Base-by-base conservation (phyloP, 1,140 invertebrate genomes). In the Carposina sasakii region DNA sequence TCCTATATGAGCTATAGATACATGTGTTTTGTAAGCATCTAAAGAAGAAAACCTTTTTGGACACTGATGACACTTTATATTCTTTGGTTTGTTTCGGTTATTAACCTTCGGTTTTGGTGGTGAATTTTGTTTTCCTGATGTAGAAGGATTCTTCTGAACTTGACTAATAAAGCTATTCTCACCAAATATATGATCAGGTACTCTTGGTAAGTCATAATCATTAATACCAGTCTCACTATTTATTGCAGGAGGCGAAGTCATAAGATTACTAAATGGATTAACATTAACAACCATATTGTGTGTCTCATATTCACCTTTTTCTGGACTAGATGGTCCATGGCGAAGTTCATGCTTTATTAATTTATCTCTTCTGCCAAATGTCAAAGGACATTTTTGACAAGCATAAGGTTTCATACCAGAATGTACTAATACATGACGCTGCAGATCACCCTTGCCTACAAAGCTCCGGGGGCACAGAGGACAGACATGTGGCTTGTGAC, bases 391-490 rank as follows among this genome's bases (percentile, higher is more conserved):
- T 43, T 88, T 87, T 30, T 82, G 79, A 65, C 92, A 94, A 13
- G 86, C 85, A 67, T 88, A 92, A 1, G 91, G 90, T 62, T 91
- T 92, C 53, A 90, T 88, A 2, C 91, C 91, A 1, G 90, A 89
- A 60, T 94, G 92, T 39, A 92, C 89, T 13, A 92, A 77, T 3
- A 89, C 86, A 79, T 94, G 92, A 21, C 89, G 75, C 52, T 90
- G 89, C 12, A 93, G 60, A 69, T 93, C 92, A 1, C 87, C 86
- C 46, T 91, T 90, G 1, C 90, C 88, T 1, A 91, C 90, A 75
- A 93, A 93, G 26, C 91, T 92, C 51, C 91, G 89, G 37, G 91
- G 90, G 63, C 92, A 93, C 15, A 90, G 82, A 22, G 89, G 90
- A 63, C 92, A 93, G 0, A 92, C 90, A 65, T 92, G 91, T 0